Evolutionary conservation across 2,797 vertebrate genomes (phyloP), one percentile per base, ranked within the genome.

Genomic region (Dipus sagitta): DNA sequence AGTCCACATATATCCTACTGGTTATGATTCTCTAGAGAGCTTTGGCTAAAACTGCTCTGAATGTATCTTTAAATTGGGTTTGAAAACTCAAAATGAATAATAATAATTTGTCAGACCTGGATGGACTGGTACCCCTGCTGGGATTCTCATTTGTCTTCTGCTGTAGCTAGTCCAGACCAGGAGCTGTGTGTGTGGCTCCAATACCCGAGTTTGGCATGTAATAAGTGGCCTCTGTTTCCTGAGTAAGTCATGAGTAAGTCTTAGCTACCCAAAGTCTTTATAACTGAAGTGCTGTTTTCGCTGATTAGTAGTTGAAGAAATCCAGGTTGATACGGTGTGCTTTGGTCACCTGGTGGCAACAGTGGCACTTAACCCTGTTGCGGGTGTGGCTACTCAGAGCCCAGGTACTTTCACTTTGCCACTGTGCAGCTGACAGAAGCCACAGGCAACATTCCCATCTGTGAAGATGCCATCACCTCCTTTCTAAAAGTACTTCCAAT

Each of bases 221-320:
- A 28, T 62, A 77, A 88, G 76, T 32, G 21, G 17, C 23, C 34
- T 52, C n/a, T 34, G 78, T 74, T 95, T 85, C 47, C 3, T 78
- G 71, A 94, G 75, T 70, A 92, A 80, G 81, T 30, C 74, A 30
- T 26, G 42, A 92, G 20, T 86, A 54, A 94, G 54, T 81, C 15
- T 47, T 82, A 87, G 65, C 60, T 28, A 72, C 13, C 64, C 75
- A 58, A 68, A 77, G 14, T 32, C 47, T 32, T 93, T 89, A 70
- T 58, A 90, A 92, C 52, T 68, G 85, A 90, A 87, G 71, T 42
- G 3, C 74, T 81, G 58, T 90, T 90, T 93, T 88, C 60, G 58
- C 15, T 78, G 75, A 60, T 32, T 88, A 67, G 58, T 54, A 23
- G 28, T 60, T 85, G 70, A 88, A 18, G 34, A 84, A 38, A 47